Conservation (phyloP, 2,113 vertebrate species). For the Pleuronectes platessa region DNA sequence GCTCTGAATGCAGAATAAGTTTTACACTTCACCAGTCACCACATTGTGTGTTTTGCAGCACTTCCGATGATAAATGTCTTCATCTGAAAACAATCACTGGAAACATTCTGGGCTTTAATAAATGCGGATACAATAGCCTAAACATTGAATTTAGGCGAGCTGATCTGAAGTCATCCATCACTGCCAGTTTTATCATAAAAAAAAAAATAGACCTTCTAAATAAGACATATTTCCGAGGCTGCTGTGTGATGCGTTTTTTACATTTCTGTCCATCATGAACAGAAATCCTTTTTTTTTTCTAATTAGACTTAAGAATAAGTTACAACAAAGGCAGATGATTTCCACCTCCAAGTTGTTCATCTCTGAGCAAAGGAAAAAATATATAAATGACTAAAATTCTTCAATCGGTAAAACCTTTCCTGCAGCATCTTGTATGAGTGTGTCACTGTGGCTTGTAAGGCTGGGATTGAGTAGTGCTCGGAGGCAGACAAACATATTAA, state of each 20-base stretch:
- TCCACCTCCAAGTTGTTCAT: neutral
- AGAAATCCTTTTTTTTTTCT: neutral
- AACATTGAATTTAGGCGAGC: neutral
- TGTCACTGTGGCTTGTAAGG: neutral
- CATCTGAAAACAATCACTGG: slow-evolving; percentile 1
- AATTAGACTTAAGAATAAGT: neutral
- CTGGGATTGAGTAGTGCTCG: neutral
- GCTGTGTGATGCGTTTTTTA: neutral
- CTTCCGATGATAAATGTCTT: slow-evolving; percentile 5
- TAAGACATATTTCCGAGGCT: neutral
- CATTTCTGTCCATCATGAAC: neutral
- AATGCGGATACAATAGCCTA: neutral
- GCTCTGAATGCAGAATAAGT: neutral
- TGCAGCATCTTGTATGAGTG: neutral
- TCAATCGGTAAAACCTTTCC: neutral
- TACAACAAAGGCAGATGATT: neutral
- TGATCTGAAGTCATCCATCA: slow-evolving; percentile 13
- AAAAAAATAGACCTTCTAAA: slow-evolving; percentile 12
- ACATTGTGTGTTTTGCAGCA: neutral
- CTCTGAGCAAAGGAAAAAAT: neutral
- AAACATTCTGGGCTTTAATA: slow-evolving; percentile 1
- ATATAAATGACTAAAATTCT: neutral
- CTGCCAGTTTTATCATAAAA: neutral
- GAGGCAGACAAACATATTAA: neutral
- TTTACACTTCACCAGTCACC: neutral